These are phyloP conservation scores for Neopipo cinnamomea DNA, from an alignment of 2,113 vertebrate species.

Conservation along the genomic window DNA sequence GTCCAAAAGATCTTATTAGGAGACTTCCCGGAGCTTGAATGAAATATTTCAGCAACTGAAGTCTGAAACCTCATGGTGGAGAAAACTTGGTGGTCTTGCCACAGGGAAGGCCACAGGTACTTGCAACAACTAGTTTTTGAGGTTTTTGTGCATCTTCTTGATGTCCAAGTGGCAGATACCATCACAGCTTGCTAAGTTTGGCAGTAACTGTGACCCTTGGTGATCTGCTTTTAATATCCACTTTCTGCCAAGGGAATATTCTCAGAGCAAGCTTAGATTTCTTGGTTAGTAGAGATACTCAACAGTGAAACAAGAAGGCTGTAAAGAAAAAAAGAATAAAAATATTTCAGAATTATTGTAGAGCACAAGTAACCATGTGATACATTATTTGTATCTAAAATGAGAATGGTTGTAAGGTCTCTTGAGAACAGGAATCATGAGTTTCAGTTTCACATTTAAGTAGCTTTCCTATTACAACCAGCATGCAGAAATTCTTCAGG, in stretches of 20 bases:
- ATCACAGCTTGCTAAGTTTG: accelerated
- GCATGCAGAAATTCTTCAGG: background rate
- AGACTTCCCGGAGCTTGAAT: background rate
- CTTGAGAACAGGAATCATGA: background rate
- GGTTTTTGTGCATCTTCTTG: background rate
- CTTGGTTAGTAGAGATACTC: background rate
- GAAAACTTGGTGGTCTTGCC: background rate
- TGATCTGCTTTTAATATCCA: background rate
- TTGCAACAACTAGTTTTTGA: background rate
- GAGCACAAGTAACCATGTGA: background rate
- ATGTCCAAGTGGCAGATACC: background rate
- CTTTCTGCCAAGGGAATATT: background rate
- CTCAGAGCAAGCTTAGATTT: background rate
- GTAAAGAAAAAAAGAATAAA: no score
- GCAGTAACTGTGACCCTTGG: background rate
- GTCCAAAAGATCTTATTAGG: background rate
- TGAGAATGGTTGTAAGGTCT: background rate
- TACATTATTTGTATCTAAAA: background rate
- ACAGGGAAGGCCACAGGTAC: background rate
- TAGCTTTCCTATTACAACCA: background rate
- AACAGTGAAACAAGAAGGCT: background rate
- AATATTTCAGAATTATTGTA: background rate
- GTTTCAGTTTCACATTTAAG: background rate
- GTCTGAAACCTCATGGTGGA: background rate
- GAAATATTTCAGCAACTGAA: background rate